These are phyloP conservation scores for Aspidapion aeneum DNA, from an alignment of 2,888 invertebrate genomes.

Conservation along the genomic window DNA sequence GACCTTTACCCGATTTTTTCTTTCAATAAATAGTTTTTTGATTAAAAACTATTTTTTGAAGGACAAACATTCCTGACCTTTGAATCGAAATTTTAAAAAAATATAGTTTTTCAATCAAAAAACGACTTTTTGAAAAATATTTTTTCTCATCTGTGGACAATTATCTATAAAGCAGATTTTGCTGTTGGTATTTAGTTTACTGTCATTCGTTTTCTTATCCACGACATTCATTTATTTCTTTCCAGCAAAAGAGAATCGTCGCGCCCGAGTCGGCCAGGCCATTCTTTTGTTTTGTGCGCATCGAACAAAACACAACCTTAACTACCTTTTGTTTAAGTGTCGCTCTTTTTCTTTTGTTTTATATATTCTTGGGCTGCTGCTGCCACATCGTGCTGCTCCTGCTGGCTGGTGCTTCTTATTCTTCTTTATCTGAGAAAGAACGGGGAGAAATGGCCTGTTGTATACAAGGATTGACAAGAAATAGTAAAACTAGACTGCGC, in stretches of 20 bases:
- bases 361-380: not conserved
- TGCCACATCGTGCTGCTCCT: not conserved
- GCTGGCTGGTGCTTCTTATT: no score
- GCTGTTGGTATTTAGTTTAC: not conserved
- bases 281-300: constrained; percentile 42
- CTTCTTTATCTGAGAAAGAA: not conserved
- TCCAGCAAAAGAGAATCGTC: constrained; percentile 40
- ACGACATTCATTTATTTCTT: constrained; percentile 49
- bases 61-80: no score
- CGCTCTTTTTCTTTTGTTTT: constrained; percentile 37
- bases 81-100: no score
- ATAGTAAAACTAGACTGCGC: no score
- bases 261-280: constrained; percentile 26
- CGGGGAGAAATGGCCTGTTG: not conserved
- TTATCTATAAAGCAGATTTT: no score
- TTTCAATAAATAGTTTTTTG: no score
- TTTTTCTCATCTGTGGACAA: no score
- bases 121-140: no score
- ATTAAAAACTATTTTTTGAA: no score
- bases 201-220: constrained; percentile 39
- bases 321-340: constrained; percentile 51
- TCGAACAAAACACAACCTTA: constrained; percentile 49
- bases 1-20: no score
- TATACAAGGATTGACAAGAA: not conserved
- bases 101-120: no score